Base-by-base conservation (phyloP, 2,888 invertebrate genomes). In the Lagria hirta region DNA sequence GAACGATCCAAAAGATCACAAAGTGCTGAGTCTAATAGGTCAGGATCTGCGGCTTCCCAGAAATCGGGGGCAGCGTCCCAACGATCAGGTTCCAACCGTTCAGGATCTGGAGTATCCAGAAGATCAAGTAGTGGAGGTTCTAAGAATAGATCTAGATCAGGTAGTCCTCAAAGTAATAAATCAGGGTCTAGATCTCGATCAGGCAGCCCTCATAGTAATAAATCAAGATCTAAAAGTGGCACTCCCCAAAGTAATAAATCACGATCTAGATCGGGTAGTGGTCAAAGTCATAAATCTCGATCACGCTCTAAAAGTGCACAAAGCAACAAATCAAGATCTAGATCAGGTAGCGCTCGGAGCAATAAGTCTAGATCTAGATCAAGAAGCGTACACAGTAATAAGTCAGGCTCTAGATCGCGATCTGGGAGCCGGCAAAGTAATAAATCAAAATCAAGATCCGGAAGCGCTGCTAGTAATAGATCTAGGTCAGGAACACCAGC, bases 401-500 rank as follows among this genome's bases (percentile, higher is more conserved):
- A 6, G 6, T 26, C 26, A 8, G 12, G 22, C 60, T 61, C 10
- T 52, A 58, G 2, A 52, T 37, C 14, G 33, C 40, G 1, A 57
- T 69, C 61, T 2, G 65, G 57, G 40, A 57, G 53, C 29, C 36
- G 38, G 32, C 52, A 55, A 4, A 41, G 58, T 51, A 24, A 51
- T 15, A n/a, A 11, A 3, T 10, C 8, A 14, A 23, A 42, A 30
- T 53, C 53, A 11, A 27, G 48, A 41, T 67, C 69, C 2, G 66
- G 61, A 18, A 64, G 66, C 37, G 58, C 66, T 2, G 56, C 57
- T 10, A 66, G 68, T 2, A 54, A 58, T 13, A 16, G 33, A 10
- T 41, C 44, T 3, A 41, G 10, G 51, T 47, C 66, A 60, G 2
- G 55, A 51, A 30, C 43, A 33, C 43, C 28, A 15, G 44, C 43